Conservation (phyloP, 2,797 vertebrate genomes). For the Knipowitschia caucasica region DNA sequence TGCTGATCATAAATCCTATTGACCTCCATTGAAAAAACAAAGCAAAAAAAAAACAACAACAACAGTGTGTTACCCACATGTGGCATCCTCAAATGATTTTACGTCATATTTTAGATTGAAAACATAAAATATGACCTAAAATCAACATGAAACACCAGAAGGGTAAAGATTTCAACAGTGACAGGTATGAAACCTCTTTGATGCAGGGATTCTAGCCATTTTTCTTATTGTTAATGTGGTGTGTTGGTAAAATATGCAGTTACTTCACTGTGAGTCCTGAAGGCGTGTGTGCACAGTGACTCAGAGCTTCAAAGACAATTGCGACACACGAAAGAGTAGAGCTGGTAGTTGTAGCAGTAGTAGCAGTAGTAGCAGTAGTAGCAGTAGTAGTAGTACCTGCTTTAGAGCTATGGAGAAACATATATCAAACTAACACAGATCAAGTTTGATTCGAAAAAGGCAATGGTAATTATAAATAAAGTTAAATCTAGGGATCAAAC, state of each 20-base stretch:
- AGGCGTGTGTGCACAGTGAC: slow-evolving; percentile 43
- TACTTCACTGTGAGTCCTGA: slow-evolving; percentile 9
- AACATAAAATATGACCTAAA: no score
- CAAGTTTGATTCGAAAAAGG: no score
- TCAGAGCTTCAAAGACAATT: slow-evolving; percentile 16
- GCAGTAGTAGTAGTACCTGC: background rate
- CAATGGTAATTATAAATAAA: no score
- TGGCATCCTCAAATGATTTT: no score
- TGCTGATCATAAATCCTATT: no score
- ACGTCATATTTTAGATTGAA: background rate
- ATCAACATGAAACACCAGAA: no score
- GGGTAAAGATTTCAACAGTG: slow-evolving; percentile 33
- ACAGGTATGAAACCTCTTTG: background rate
- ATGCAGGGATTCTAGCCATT: no score
- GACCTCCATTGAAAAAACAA: no score
- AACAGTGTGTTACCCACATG: background rate
- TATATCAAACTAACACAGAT: no score
- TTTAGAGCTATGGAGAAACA: background rate
- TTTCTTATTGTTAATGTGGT: background rate
- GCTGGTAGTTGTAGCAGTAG: background rate
- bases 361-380: background rate
- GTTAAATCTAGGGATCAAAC: no score
- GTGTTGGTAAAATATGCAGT: slow-evolving; percentile 2
- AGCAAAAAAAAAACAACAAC: no score
- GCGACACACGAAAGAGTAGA: background rate